phyloP scores from a whole-genome alignment of 2,797 vertebrate genomes.

The Sebastes kiyomatsui region DNA sequence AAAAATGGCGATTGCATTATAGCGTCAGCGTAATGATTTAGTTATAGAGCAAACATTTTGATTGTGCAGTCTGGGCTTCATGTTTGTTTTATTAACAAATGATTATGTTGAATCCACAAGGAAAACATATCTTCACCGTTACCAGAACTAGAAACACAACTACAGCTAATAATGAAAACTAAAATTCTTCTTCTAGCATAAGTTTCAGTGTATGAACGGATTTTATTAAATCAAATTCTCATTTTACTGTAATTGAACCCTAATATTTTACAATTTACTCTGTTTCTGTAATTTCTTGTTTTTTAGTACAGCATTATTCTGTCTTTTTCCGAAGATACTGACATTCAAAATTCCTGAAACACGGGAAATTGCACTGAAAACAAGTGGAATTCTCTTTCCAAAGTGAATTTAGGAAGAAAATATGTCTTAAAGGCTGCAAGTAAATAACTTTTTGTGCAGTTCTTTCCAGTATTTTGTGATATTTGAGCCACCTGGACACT shows the following conservation, averaged over 20 bases:
- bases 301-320: not conserved
- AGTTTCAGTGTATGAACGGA: not conserved
- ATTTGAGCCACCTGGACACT: not conserved
- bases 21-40: not conserved
- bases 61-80: not conserved
- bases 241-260: not conserved
- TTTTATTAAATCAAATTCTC: not conserved
- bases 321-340: not conserved
- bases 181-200: not conserved
- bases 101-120: not conserved
- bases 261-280: not conserved
- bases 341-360: not conserved
- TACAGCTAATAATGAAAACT: not conserved
- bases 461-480: not conserved
- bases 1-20: not conserved
- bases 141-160: not conserved
- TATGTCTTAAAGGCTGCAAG: not conserved
- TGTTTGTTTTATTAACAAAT: not conserved
- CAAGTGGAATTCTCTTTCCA: not conserved
- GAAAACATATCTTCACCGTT: not conserved
- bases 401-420: not conserved
- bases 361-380: not conserved
- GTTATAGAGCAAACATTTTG: not conserved
- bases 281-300: not conserved
- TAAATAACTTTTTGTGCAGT: not conserved